Conservation (phyloP, 2,888 invertebrate genomes). For the Acrobasis consociella region DNA sequence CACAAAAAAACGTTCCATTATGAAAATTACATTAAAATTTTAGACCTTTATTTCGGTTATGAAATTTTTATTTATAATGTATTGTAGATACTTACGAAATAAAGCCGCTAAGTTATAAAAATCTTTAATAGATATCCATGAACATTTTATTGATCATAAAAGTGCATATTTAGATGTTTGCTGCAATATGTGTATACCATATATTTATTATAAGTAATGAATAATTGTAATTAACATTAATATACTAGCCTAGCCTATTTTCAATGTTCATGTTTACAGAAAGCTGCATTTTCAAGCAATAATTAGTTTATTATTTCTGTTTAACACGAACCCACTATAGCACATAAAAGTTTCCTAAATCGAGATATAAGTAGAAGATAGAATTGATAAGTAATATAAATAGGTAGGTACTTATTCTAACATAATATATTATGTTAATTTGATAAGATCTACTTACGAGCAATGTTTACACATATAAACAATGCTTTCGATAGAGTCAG, state of each 20-base stretch:
- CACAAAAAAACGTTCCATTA: too few relatives aligned
- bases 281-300: not conserved
- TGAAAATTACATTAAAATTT: too few relatives aligned
- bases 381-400: too few relatives aligned
- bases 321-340: not conserved
- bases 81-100: not conserved
- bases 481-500: too few relatives aligned
- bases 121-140: not conserved
- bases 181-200: not conserved
- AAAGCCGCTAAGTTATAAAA: not conserved
- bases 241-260: not conserved
- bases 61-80: not conserved
- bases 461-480: too few relatives aligned
- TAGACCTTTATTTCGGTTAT: not conserved
- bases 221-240: not conserved
- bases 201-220: not conserved
- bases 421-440: too few relatives aligned
- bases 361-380: not conserved
- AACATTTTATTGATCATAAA: slow-evolving; percentile 12
- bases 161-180: not conserved
- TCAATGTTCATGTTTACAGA: not conserved
- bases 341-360: not conserved
- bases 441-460: too few relatives aligned
- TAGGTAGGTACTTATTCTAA: too few relatives aligned
- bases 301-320: not conserved